A percentile compares a stretch with the other conserved stretches of the same genome.
phyloP scores from a whole-genome alignment of 2,113 vertebrate genomes.

The Madoqua kirkii region DNA sequence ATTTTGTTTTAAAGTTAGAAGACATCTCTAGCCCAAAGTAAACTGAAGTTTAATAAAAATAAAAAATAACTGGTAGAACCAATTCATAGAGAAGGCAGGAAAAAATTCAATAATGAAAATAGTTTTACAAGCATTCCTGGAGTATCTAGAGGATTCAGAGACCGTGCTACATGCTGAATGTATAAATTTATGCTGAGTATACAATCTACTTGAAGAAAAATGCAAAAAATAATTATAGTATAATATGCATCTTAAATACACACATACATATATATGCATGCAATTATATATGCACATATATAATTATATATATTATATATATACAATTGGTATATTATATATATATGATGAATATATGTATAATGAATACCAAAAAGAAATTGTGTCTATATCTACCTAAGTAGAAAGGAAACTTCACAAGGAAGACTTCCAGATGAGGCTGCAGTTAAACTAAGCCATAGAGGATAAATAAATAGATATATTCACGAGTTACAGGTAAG shows the following conservation, averaged over 20 bases:
- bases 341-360: background rate
- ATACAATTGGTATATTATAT: background rate
- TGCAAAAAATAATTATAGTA: background rate
- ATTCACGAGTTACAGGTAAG: background rate
- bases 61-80: background rate
- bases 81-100: background rate
- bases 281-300: background rate
- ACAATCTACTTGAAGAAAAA: background rate
- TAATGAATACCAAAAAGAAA: background rate
- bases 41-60: background rate
- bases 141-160: background rate
- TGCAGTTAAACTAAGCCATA: background rate
- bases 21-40: background rate
- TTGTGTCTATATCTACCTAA: background rate
- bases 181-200: background rate
- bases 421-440: background rate
- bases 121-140: background rate
- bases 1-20: background rate
- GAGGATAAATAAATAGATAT: background rate
- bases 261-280: background rate
- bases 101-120: background rate
- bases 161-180: background rate
- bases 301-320: background rate
- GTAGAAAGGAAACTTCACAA: background rate
- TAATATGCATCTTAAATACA: background rate